phyloP scores from a whole-genome alignment of 2,797 vertebrate species.

The Holocentrus rufus region DNA sequence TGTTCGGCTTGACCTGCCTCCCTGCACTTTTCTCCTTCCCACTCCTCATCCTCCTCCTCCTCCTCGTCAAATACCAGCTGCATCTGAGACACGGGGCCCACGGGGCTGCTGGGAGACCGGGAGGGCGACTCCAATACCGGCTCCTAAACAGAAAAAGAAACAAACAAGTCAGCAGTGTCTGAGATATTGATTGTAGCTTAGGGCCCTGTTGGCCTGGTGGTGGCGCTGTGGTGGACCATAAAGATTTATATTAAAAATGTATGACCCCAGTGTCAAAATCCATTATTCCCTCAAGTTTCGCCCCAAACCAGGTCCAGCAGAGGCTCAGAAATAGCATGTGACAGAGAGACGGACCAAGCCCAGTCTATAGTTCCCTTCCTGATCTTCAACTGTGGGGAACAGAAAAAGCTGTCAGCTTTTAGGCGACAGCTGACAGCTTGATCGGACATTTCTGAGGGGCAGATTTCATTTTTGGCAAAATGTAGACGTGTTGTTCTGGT shows the following conservation, averaged over 20 bases:
- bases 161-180: too few relatives aligned
- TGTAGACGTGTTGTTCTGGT: background rate
- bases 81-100: constrained; percentile 76
- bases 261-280: too few relatives aligned
- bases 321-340: too few relatives aligned
- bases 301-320: too few relatives aligned
- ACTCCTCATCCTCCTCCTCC: constrained; percentile 54
- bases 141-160: constrained; percentile 53
- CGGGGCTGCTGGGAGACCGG: constrained; percentile 30
- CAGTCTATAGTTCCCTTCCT: too few relatives aligned
- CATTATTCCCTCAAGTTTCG: too few relatives aligned
- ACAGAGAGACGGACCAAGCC: too few relatives aligned
- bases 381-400: too few relatives aligned
- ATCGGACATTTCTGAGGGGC: constrained; percentile 10
- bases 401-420: background rate
- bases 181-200: too few relatives aligned
- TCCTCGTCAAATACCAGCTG: constrained; percentile 81
- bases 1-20: constrained; percentile 1
- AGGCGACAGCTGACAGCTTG: constrained; percentile 20
- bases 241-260: too few relatives aligned
- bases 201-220: too few relatives aligned
- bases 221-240: too few relatives aligned
- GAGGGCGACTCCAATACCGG: constrained; percentile 17
- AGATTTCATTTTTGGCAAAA: constrained; percentile 9
- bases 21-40: background rate